A percentile compares a stretch with the other conserved stretches of the same genome.
Evolutionary conservation across 2,888 invertebrate genomes (phyloP).

Genomic region (Elmis aenea): DNA sequence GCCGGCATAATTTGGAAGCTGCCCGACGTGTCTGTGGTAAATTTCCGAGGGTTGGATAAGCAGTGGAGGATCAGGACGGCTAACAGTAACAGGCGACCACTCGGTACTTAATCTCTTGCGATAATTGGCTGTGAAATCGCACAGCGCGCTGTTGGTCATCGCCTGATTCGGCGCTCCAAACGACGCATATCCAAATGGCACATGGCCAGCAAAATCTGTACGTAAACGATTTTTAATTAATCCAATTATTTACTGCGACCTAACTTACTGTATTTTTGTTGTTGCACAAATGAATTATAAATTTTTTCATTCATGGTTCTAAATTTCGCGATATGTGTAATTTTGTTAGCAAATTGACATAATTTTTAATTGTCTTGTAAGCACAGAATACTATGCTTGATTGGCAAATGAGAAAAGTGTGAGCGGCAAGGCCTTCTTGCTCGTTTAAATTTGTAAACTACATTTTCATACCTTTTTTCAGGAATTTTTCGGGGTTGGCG

Average conservation of each 20-base stretch:
- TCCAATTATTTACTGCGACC: background rate
- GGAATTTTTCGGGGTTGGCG: conserved; percentile 56
- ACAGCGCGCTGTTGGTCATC: conserved; percentile 65
- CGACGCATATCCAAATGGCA: conserved; percentile 60
- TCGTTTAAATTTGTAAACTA: no score
- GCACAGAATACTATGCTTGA: background rate
- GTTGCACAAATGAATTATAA: conserved; percentile 40
- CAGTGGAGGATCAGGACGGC: conserved; percentile 49
- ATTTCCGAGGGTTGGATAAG: conserved; percentile 55
- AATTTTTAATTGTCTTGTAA: background rate
- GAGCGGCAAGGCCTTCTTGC: no score
- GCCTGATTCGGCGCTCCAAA: conserved; percentile 62
- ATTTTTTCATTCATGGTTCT: conserved; percentile 36
- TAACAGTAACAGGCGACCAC: conserved; percentile 67
- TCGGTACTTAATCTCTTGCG: conserved; percentile 65
- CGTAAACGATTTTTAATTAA: background rate
- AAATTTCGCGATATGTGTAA: background rate
- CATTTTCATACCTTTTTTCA: conserved; percentile 55
- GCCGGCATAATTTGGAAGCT: conserved; percentile 72
- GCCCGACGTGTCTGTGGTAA: conserved; percentile 68
- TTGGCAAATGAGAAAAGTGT: background rate
- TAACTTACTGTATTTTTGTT: conserved; percentile 33
- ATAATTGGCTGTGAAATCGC: conserved; percentile 72
- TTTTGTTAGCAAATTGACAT: background rate
- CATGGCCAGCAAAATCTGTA: conserved; percentile 61